Evolutionary conservation across 2,113 vertebrate genomes (phyloP).

Genomic region (Nannobrachium achirus): DNA sequence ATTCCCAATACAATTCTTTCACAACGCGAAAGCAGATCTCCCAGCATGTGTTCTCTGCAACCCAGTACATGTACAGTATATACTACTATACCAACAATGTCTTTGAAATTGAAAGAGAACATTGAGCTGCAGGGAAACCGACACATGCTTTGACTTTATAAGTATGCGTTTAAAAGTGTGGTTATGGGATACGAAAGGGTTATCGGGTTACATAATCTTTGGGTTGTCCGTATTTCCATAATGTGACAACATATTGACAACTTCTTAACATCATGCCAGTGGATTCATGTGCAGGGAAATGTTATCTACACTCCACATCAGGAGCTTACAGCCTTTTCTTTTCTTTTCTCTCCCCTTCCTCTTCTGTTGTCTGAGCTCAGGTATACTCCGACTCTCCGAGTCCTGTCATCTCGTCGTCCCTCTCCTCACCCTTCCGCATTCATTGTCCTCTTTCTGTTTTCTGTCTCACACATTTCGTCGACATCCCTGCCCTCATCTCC

Average conservation of each 20-base stretch:
- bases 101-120: not conserved
- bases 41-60: too few relatives aligned
- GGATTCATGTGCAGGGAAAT: constrained; percentile 23
- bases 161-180: too few relatives aligned
- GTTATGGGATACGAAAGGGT: not conserved
- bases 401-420: not conserved
- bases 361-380: not conserved
- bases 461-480: too few relatives aligned
- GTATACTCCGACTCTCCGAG: not conserved
- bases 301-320: constrained; percentile 36
- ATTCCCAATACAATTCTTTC: too few relatives aligned
- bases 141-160: too few relatives aligned
- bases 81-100: not conserved
- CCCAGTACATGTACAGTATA: not conserved
- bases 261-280: not conserved
- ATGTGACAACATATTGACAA: not conserved
- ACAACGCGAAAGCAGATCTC: too few relatives aligned
- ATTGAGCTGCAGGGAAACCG: not conserved
- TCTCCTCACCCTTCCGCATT: not conserved
- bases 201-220: not conserved
- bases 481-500: not conserved
- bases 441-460: too few relatives aligned
- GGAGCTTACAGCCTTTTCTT: not conserved
- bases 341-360: not conserved
- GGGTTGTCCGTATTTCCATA: not conserved